phyloP scores from a whole-genome alignment of 2,113 vertebrate species.

The Synodontis membranacea region DNA sequence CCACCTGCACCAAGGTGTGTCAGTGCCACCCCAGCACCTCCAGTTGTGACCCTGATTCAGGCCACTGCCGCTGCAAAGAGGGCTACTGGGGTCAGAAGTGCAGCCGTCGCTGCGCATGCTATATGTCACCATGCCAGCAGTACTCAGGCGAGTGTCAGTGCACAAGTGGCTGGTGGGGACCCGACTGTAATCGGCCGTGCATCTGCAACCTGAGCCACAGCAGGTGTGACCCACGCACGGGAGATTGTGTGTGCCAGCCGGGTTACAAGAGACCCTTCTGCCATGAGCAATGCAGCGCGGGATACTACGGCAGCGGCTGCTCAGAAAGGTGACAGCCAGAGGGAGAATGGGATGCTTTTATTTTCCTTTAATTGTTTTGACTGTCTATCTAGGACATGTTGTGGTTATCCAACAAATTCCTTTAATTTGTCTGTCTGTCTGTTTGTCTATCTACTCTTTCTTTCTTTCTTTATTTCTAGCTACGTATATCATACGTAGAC shows the following conservation, averaged over 20 bases:
- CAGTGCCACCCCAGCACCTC: slow-evolving; percentile 69
- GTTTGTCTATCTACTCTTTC: neutral
- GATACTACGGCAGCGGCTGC: slow-evolving; percentile 80
- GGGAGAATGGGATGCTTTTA: neutral
- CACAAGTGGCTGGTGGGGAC: slow-evolving; percentile 76
- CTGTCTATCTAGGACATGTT: neutral
- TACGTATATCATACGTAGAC: neutral
- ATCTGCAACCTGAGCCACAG: slow-evolving; percentile 78
- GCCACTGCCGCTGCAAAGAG: slow-evolving; percentile 77
- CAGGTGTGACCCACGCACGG: slow-evolving; percentile 67
- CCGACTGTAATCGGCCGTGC: slow-evolving; percentile 75
- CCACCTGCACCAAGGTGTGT: slow-evolving; percentile 77
- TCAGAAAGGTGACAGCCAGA: slow-evolving; percentile 69
- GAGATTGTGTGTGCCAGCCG: slow-evolving; percentile 77
- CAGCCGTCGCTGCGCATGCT: slow-evolving; percentile 76
- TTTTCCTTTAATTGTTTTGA: neutral
- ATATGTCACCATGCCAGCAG: slow-evolving; percentile 77
- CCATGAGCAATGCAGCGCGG: slow-evolving; percentile 69
- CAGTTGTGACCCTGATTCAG: slow-evolving; percentile 77
- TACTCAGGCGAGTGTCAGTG: slow-evolving; percentile 81
- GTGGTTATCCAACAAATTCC: neutral
- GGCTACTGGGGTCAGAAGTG: slow-evolving; percentile 87
- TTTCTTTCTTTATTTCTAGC: neutral
- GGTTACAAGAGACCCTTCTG: slow-evolving; percentile 81
- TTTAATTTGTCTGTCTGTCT: neutral